Conservation (phyloP, 2,888 invertebrate species). For the Pinctada fucata region DNA sequence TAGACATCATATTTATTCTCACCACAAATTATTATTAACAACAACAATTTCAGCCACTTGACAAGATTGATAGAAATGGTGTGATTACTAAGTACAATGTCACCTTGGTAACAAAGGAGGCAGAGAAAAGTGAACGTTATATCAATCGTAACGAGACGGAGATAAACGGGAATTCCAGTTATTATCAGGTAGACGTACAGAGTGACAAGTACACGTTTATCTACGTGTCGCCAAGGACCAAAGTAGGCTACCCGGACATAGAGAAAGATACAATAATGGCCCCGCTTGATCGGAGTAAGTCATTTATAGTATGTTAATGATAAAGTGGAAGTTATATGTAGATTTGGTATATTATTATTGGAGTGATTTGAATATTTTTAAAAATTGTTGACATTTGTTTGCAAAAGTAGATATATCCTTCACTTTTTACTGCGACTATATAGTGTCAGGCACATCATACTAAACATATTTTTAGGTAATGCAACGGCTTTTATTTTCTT, state of each 20-base stretch:
- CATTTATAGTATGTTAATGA: too few relatives aligned
- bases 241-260: not conserved
- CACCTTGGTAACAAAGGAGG: not conserved
- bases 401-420: too few relatives aligned
- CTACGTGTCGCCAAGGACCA: not conserved
- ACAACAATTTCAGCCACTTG: conserved; percentile 4
- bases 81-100: conserved; percentile 13
- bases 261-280: too few relatives aligned
- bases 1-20: not conserved
- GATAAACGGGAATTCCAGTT: not conserved
- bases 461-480: too few relatives aligned
- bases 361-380: too few relatives aligned
- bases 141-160: not conserved
- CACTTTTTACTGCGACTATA: too few relatives aligned
- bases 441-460: too few relatives aligned
- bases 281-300: too few relatives aligned
- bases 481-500: too few relatives aligned
- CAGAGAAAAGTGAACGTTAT: not conserved
- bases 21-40: not conserved
- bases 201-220: not conserved
- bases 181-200: not conserved
- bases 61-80: not conserved
- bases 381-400: too few relatives aligned
- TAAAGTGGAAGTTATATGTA: too few relatives aligned
- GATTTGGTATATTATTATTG: too few relatives aligned